A percentile compares a stretch with the other conserved stretches of the same genome.
Conservation (phyloP, 2,797 vertebrate species). For the Chelon auratus region DNA sequence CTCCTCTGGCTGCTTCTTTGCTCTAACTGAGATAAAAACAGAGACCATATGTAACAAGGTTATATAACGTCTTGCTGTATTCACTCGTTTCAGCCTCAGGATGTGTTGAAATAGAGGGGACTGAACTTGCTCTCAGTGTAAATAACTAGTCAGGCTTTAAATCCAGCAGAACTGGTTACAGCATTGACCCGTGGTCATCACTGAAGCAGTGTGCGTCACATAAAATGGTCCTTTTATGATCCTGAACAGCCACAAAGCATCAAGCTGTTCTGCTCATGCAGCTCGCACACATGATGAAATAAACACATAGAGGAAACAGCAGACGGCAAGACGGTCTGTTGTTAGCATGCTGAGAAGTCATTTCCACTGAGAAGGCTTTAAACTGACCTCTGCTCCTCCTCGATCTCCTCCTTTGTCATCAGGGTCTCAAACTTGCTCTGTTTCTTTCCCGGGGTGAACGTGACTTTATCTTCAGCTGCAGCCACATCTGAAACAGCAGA, state of each 20-base stretch:
- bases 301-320: too few relatives aligned
- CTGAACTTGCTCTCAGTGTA: not conserved
- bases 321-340: not conserved
- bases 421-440: conserved; percentile 88
- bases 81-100: conserved; percentile 1
- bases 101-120: not conserved
- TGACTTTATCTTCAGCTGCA: conserved; percentile 72
- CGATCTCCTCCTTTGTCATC: conserved; percentile 92
- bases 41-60: not conserved
- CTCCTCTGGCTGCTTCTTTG: not conserved
- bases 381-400: conserved; percentile 92
- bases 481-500: conserved; percentile 61
- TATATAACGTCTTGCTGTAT: not conserved
- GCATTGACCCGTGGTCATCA: too few relatives aligned
- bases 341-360: not conserved
- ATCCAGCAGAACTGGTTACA: not conserved
- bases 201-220: too few relatives aligned
- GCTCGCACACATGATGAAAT: too few relatives aligned
- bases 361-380: not conserved
- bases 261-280: too few relatives aligned
- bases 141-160: not conserved
- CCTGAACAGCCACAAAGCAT: too few relatives aligned
- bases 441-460: conserved; percentile 88
- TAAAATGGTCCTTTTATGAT: too few relatives aligned
- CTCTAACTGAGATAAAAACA: not conserved